A percentile compares a stretch with the other conserved stretches of the same genome.
phyloP scores from a whole-genome alignment of 2,888 invertebrate species.

The Nomada ruficornis region DNA sequence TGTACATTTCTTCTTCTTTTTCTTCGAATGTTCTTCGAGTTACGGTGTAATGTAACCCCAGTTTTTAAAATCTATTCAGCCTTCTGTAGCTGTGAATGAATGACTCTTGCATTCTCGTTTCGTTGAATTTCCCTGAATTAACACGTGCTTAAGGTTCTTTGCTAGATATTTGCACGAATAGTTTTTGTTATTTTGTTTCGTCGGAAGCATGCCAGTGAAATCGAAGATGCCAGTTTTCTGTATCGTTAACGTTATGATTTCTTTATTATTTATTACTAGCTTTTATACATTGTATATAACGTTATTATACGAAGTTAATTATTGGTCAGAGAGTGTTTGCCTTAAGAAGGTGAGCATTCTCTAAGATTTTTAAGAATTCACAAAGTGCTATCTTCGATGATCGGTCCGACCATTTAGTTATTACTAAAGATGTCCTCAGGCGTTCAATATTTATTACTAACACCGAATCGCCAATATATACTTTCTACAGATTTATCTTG shows the following conservation, averaged over 20 bases:
- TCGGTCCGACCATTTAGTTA: slow-evolving; percentile 9
- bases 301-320: not conserved
- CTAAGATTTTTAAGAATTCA: not conserved
- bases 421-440: slow-evolving; percentile 9
- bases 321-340: not conserved
- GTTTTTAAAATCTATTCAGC: slow-evolving; percentile 8
- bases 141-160: slow-evolving; percentile 27
- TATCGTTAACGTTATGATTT: not conserved
- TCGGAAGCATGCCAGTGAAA: slow-evolving; percentile 22
- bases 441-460: no score
- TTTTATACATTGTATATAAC: no score
- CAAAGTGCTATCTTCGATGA: slow-evolving; percentile 22
- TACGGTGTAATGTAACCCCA: not conserved
- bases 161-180: slow-evolving; percentile 16
- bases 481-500: no score
- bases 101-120: slow-evolving; percentile 2
- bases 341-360: not conserved
- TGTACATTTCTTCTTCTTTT: slow-evolving; percentile 12
- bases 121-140: slow-evolving; percentile 1
- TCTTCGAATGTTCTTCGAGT: slow-evolving; percentile 8
- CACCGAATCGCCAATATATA: no score
- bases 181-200: slow-evolving; percentile 9
- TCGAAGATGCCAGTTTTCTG: slow-evolving; percentile 9
- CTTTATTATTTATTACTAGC: not conserved
- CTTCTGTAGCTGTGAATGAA: slow-evolving; percentile 10